A percentile compares a stretch with the other conserved stretches of the same genome.
phyloP scores from a whole-genome alignment of 2,888 invertebrate genomes.

The Choristoneura rosaceana region DNA sequence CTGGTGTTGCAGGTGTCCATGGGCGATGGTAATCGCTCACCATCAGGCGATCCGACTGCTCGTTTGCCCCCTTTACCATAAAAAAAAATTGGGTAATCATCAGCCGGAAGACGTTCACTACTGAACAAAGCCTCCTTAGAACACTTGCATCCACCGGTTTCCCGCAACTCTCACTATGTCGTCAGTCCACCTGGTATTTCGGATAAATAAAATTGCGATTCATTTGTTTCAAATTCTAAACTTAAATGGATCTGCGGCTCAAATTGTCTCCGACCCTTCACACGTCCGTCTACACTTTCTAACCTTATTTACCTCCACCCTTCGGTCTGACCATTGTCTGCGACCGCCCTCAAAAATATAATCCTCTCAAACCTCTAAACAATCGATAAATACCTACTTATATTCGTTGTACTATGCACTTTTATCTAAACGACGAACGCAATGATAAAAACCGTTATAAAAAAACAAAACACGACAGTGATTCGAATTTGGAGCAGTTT shows the following conservation, averaged over 20 bases:
- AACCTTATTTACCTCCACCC: constrained; percentile 50
- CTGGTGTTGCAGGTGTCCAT: too few species aligned
- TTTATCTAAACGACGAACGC: background rate
- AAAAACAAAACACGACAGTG: background rate
- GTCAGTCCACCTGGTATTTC: too few species aligned
- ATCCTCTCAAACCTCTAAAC: constrained; percentile 27
- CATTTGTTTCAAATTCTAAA: constrained; percentile 5
- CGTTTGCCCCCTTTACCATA: too few species aligned
- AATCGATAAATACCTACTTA: constrained; percentile 29
- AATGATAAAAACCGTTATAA: background rate
- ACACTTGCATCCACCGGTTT: too few species aligned
- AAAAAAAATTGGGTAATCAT: too few species aligned
- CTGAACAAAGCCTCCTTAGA: too few species aligned
- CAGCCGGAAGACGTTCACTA: too few species aligned
- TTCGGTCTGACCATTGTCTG: constrained; percentile 55
- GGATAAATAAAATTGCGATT: background rate
- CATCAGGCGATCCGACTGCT: too few species aligned
- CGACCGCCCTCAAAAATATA: constrained; percentile 45
- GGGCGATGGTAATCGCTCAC: too few species aligned
- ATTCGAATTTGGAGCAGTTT: constrained; percentile 4
- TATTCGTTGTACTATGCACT: background rate
- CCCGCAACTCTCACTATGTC: too few species aligned
- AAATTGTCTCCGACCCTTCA: constrained; percentile 26
- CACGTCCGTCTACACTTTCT: constrained; percentile 46
- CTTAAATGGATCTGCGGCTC: background rate